A percentile compares a stretch with the other conserved stretches of the same genome.
Evolutionary conservation across 1,140 invertebrate genomes (phyloP).

Genomic region (Macrobrachium rosenbergii): DNA sequence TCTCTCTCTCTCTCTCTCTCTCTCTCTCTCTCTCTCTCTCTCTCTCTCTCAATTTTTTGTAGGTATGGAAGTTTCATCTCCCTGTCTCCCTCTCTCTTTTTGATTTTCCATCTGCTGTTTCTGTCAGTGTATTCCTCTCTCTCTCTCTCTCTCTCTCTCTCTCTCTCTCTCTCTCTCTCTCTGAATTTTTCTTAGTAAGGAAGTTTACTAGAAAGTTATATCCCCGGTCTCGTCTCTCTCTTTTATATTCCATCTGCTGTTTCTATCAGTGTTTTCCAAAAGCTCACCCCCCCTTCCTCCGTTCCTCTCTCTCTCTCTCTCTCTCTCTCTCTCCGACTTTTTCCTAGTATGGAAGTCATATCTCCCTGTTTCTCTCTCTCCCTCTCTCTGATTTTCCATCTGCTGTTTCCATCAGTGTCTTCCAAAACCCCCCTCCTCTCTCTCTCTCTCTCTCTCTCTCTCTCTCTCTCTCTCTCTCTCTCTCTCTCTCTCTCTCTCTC

Average conservation of each 20-base stretch:
- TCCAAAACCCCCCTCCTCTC: too few relatives aligned
- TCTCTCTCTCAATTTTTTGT: background rate
- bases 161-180: too few relatives aligned
- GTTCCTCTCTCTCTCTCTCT: background rate
- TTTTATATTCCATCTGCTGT: too few relatives aligned
- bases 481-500: too few relatives aligned
- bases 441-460: background rate
- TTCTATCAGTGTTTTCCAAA: background rate
- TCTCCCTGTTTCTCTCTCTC: background rate
- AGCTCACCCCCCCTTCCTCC: background rate
- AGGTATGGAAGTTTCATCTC: too few relatives aligned
- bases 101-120: background rate
- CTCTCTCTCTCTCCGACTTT: background rate
- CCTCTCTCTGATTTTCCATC: background rate
- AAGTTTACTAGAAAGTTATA: too few relatives aligned
- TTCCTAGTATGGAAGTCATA: too few relatives aligned
- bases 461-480: background rate
- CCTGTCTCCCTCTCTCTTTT: background rate
- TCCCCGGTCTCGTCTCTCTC: too few relatives aligned
- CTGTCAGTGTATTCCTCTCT: background rate
- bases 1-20: slow-evolving; percentile 24
- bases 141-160: background rate
- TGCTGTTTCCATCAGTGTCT: background rate
- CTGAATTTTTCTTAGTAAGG: too few relatives aligned
- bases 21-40: slow-evolving; percentile 22